Evolutionary conservation across 2,888 invertebrate species (phyloP), one percentile per base, ranked within the genome.

Genomic region (Drosophila siamana): DNA sequence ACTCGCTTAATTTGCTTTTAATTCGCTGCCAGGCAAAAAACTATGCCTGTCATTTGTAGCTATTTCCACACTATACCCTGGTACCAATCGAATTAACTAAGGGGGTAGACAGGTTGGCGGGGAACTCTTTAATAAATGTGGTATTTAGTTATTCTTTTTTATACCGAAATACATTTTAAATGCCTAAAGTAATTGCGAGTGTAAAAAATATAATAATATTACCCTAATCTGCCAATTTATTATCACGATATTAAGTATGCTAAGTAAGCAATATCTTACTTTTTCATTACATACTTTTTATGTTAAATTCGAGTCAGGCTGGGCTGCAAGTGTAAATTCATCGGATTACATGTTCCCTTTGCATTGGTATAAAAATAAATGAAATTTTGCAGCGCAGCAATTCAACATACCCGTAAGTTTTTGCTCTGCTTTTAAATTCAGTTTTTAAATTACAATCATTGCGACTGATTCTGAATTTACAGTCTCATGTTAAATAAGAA

Each of bases 1-100:
- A 76, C 67, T 79, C 67, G 61, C 80, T 77, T 77, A 83, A 81
- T 81, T 80, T 77, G 69, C 60, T 79, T 83, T 83, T 74, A 77
- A 83, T 80, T 79, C 54, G 57, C 44, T 24, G 33, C 8, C 22
- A 55, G 47, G 48, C 24, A 36, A 64, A 69, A 72, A 74, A 68
- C 63, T 13, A 44, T 4, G 24, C 36, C 36, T 43, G 30, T 40
- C 56, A 65, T 59, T 71, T 51, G 24, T 36, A 59, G 38, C 36
- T 7, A 28, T 15, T 38, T 24, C n/a, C 13, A 16, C 0, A 36
- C 51, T 13, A 38, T 52, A 36, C 24, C 36, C 51, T 30, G 13
- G 19, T 28, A 15, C 0, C 9, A 5, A 30, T 16, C 4, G 4
- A 2, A 9, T n/a, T 16, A n/a, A 16, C n/a, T 1, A 16, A 11